phyloP scores from a whole-genome alignment of 2,797 vertebrate genomes.

The Pteropus rufus region DNA sequence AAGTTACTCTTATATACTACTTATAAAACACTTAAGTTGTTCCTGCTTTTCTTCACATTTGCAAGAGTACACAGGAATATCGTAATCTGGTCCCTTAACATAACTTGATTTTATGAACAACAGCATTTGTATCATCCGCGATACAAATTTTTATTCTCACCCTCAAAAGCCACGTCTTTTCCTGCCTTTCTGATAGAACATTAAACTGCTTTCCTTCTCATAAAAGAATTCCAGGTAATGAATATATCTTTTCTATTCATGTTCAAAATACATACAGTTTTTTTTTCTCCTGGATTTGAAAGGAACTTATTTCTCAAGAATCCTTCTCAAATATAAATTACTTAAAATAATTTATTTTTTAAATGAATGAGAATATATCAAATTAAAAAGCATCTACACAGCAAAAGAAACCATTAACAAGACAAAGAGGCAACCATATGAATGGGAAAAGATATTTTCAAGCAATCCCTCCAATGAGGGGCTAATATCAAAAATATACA shows the following conservation, averaged over 20 bases:
- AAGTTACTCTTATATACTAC: not conserved
- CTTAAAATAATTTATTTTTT: not conserved
- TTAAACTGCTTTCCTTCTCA: not conserved
- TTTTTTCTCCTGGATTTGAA: not conserved
- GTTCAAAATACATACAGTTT: not conserved
- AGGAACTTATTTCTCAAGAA: conserved; percentile 11
- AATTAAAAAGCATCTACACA: no score
- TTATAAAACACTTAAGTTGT: not conserved
- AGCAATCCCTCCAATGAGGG: no score
- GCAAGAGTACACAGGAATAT: not conserved
- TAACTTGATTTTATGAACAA: not conserved
- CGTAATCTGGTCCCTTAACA: not conserved
- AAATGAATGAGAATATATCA: no score
- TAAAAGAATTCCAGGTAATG: not conserved
- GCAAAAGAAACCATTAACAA: no score
- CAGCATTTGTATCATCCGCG: not conserved
- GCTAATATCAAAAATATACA: no score
- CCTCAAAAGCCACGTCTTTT: not conserved
- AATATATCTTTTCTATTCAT: not conserved
- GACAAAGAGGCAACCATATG: no score
- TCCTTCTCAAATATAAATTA: not conserved
- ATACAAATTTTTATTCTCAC: not conserved
- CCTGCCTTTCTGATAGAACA: not conserved
- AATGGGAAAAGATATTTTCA: no score
- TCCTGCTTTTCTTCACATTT: not conserved